Conservation (phyloP, 2,797 vertebrate genomes). For the Manis javanica region DNA sequence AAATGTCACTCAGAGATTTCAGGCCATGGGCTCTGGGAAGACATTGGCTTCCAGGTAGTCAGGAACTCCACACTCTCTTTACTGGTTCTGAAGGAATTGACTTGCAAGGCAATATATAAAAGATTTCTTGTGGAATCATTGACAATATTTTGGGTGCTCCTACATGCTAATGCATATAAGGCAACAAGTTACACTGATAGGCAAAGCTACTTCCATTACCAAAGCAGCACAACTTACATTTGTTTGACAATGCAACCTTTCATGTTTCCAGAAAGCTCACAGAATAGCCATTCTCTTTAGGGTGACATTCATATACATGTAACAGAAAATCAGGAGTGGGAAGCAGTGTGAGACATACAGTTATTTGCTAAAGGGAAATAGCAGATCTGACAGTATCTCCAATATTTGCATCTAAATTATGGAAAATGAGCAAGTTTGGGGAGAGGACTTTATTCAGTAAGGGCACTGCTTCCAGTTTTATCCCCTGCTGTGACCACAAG, state of each 20-base stretch:
- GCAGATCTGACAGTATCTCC: neutral
- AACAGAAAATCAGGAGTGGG: neutral
- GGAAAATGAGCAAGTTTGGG: neutral
- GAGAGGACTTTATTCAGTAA: slow-evolving; percentile 24
- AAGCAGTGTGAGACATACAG: neutral
- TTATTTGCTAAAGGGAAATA: slow-evolving; percentile 27
- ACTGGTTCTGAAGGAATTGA: neutral
- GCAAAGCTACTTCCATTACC: neutral
- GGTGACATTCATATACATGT: neutral
- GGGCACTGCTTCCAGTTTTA: neutral
- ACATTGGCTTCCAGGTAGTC: neutral
- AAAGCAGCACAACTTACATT: neutral
- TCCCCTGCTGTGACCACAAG: neutral
- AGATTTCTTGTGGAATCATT: neutral
- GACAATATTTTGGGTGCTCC: neutral
- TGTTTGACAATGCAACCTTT: neutral
- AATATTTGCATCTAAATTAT: slow-evolving; percentile 11
- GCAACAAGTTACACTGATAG: neutral
- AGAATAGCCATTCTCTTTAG: neutral
- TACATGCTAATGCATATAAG: neutral
- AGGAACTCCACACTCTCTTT: neutral
- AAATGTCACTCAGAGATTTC: slow-evolving; percentile 16
- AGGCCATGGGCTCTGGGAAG: slow-evolving; percentile 13
- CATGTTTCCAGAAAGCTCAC: neutral
- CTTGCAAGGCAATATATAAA: neutral